phyloP scores from a whole-genome alignment of 2,888 invertebrate genomes.

The Apodemia zela region DNA sequence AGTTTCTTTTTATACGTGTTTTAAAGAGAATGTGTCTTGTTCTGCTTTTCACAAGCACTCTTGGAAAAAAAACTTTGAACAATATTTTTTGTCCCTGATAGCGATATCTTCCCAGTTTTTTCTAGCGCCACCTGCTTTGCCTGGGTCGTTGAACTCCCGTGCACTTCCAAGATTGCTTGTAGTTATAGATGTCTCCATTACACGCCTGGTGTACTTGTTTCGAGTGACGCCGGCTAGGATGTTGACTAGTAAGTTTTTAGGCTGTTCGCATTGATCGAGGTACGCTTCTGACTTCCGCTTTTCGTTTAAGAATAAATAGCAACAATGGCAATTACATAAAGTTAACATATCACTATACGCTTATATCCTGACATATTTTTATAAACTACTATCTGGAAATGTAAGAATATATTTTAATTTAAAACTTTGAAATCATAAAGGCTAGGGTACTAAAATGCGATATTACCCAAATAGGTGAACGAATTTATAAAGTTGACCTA shows the following conservation, averaged over 20 bases:
- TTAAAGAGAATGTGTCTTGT: neutral
- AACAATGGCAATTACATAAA: too few species aligned
- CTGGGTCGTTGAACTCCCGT: conserved; percentile 10
- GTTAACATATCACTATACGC: too few species aligned
- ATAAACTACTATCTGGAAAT: too few species aligned
- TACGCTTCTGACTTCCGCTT: neutral
- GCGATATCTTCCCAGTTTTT: conserved; percentile 12
- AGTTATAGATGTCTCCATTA: conserved; percentile 6
- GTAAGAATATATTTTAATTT: too few species aligned
- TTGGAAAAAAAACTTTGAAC: conserved; percentile 1
- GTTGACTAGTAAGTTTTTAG: conserved; percentile 8
- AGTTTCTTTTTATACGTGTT: neutral
- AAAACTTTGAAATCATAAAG: too few species aligned
- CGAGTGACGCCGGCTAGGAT: neutral
- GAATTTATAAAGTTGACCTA: too few species aligned
- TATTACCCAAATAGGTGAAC: too few species aligned
- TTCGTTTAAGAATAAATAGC: neutral
- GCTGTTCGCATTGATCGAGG: neutral
- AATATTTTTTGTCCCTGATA: conserved; percentile 1
- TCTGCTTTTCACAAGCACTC: neutral
- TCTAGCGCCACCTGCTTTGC: neutral
- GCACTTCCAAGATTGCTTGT: conserved; percentile 6
- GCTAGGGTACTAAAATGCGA: too few species aligned
- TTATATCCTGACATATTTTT: too few species aligned
- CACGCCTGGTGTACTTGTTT: neutral